phyloP scores from a whole-genome alignment of 2,113 vertebrate genomes.

The Rafetus swinhoei region DNA sequence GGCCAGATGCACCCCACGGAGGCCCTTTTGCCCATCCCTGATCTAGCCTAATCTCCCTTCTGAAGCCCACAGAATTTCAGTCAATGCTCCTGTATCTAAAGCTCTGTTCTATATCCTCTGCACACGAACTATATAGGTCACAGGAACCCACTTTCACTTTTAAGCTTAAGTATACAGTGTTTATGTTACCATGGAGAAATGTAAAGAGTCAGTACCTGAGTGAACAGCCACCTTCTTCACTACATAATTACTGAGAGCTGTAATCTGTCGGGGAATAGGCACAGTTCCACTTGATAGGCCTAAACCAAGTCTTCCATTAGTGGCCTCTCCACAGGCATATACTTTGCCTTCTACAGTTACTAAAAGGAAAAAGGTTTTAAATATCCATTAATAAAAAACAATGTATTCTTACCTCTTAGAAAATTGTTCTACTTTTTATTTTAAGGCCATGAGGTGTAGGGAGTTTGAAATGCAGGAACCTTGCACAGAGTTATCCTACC shows the following conservation, averaged over 20 bases:
- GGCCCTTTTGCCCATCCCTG: too few relatives aligned
- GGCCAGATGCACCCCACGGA: too few relatives aligned
- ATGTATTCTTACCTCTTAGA: neutral
- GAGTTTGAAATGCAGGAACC: neutral
- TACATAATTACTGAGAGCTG: conserved; percentile 96
- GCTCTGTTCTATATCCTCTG: neutral
- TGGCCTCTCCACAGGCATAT: conserved; percentile 96
- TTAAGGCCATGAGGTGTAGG: neutral
- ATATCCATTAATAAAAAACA: neutral
- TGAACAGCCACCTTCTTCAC: conserved; percentile 99
- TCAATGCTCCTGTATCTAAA: neutral
- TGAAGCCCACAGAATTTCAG: neutral
- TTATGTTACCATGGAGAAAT: accelerated
- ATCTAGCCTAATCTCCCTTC: neutral
- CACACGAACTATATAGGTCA: neutral
- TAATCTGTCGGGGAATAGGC: conserved; percentile 94
- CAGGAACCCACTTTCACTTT: neutral
- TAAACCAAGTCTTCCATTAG: conserved; percentile 94
- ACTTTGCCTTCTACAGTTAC: conserved; percentile 98
- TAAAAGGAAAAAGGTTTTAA: conserved; percentile 59
- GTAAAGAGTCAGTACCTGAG: conserved; percentile 81
- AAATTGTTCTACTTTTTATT: neutral
- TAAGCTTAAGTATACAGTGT: accelerated
- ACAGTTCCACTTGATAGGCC: conserved; percentile 96
- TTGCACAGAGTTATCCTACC: conserved; percentile 73